Evolutionary conservation across 2,797 vertebrate genomes (phyloP).

Genomic region (Varecia variegata): DNA sequence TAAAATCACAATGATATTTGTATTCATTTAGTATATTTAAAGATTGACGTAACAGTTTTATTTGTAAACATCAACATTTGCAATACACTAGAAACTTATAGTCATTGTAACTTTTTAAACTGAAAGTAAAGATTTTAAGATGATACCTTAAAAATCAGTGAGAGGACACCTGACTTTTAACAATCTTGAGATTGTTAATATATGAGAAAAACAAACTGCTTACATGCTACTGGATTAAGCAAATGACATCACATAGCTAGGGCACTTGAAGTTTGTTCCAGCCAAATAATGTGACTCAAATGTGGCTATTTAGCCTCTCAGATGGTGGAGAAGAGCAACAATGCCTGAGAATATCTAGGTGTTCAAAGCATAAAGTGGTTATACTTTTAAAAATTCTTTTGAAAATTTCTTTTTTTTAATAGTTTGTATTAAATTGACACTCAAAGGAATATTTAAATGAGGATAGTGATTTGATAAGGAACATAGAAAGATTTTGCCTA

Average conservation of each 20-base stretch:
- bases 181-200: neutral
- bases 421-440: neutral
- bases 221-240: neutral
- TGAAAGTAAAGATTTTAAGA: neutral
- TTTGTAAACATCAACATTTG: neutral
- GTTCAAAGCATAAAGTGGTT: neutral
- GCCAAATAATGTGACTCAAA: neutral
- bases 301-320: neutral
- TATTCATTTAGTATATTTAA: neutral
- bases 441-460: neutral
- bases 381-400: neutral
- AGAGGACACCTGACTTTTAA: neutral
- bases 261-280: neutral
- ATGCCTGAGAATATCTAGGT: accelerated
- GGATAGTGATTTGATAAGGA: neutral
- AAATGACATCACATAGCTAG: neutral
- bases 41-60: neutral
- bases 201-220: neutral
- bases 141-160: neutral
- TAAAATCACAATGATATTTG: neutral
- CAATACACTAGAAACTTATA: neutral
- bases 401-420: neutral
- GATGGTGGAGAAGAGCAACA: neutral
- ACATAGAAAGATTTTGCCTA: neutral
- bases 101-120: neutral